Evolutionary conservation across 2,888 invertebrate species (phyloP), one percentile per base, ranked within the genome.

Genomic region (Pilophorus perplexus): DNA sequence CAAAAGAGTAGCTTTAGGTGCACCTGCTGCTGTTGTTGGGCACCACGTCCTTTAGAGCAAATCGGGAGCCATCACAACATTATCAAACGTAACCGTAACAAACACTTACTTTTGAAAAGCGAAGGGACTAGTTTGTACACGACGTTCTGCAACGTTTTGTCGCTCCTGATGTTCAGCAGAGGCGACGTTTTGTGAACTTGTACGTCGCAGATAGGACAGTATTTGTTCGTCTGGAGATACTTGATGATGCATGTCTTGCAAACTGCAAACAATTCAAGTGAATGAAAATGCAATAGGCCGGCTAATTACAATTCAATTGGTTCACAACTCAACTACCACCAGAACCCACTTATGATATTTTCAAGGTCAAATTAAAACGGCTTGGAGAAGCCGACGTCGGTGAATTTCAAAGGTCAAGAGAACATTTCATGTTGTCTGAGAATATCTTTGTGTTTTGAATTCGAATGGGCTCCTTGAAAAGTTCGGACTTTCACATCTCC

Each of bases 41-140:
- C 33, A 33, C 33, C 6, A 33, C 6, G 33, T 12, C 6, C 33
- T 33, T 8, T n/a, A 3, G 38, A 38, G 14, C n/a, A 14, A 38
- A 38, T 38, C 38, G 38, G 2, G 12, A 6, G 3, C 6, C 12
- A 38, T 38, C 38, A 46, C 10, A 12, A 14, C 2, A 10, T 64
- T 2, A 20, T 23, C 10, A 64, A 28, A 54, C 14, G n/a, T 57
- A 5, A 33, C 28, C 37, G 44, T 20, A 28, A 2, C 6, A 38
- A 42, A 18, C 10, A 67, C 71, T 71, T 57, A 72, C 72, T 71
- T 71, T 92, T 87, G 77, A 93, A 94, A n/a, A 96, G 81, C 12
- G 92, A 93, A 55, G 96, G 96, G 57, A 96, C 94, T 74, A 96
- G 80, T 80, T 96, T 96, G 80, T 96, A 96, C 5, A 96, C 95